phyloP scores from a whole-genome alignment of 2,888 invertebrate genomes.

The Therioaphis trifolii region DNA sequence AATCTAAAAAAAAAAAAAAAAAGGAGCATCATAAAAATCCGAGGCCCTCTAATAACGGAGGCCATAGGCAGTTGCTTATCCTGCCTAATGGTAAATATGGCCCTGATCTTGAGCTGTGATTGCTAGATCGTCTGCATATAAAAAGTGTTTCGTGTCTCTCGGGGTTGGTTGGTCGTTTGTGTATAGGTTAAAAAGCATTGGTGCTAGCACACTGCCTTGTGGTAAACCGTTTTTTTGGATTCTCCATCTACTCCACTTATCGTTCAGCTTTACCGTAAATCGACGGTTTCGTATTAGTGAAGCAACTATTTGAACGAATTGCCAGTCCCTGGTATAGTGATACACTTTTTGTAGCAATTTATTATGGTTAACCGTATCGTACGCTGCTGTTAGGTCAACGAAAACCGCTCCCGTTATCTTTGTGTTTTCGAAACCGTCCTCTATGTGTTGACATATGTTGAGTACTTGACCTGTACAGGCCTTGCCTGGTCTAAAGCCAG shows the following conservation, averaged over 20 bases:
- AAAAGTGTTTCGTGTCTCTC: too few species aligned
- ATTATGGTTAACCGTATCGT: constrained; percentile 63
- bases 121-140: too few species aligned
- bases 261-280: constrained; percentile 43
- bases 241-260: constrained; percentile 46
- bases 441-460: constrained; percentile 60
- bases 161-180: too few species aligned
- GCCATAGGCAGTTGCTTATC: too few species aligned
- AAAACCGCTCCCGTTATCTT: constrained; percentile 62
- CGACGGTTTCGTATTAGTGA: constrained; percentile 42
- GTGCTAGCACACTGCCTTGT: too few species aligned
- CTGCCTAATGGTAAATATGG: too few species aligned
- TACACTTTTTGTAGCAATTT: constrained; percentile 53
- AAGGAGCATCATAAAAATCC: too few species aligned
- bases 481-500: constrained; percentile 59
- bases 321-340: constrained; percentile 9
- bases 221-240: too few species aligned
- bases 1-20: too few species aligned
- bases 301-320: constrained; percentile 21
- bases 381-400: constrained; percentile 60
- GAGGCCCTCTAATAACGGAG: too few species aligned
- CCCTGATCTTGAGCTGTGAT: too few species aligned
- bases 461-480: constrained; percentile 63
- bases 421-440: constrained; percentile 62
- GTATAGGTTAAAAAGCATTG: too few species aligned